A percentile compares a stretch with the other conserved stretches of the same genome.
Evolutionary conservation across 2,888 invertebrate species (phyloP).

Genomic region (Dione vanillae): DNA sequence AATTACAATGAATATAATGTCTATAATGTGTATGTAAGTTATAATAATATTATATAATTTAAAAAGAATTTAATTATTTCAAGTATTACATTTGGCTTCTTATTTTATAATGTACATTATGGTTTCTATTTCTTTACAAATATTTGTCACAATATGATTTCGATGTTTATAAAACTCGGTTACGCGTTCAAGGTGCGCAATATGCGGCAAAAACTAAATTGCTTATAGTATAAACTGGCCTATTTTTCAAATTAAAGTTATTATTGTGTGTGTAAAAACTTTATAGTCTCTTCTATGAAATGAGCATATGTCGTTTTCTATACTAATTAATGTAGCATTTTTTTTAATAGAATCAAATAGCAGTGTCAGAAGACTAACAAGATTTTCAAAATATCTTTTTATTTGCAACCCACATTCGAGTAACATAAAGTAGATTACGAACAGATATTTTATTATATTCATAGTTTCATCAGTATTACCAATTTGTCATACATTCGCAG

Average conservation of each 20-base stretch:
- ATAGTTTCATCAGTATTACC: constrained; percentile 40
- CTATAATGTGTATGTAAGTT: background rate
- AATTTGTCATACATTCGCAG: constrained; percentile 43
- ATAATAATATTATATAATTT: background rate
- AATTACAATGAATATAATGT: background rate
- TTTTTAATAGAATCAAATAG: background rate
- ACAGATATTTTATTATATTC: constrained; percentile 31
- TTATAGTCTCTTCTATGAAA: constrained; percentile 6
- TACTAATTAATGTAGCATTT: background rate
- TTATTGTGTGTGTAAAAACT: constrained; percentile 25
- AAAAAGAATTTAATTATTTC: background rate
- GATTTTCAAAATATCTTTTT: background rate
- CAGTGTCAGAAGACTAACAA: background rate
- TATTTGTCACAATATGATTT: constrained; percentile 20
- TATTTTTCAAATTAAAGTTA: constrained; percentile 22
- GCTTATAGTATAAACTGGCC: constrained; percentile 17
- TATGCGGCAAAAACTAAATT: constrained; percentile 24
- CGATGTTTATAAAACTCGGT: constrained; percentile 26
- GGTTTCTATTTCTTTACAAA: background rate
- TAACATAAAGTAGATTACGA: constrained; percentile 32
- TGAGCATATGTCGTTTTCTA: background rate
- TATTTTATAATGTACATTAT: background rate
- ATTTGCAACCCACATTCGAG: constrained; percentile 35
- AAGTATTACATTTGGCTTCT: background rate
- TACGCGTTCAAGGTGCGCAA: constrained; percentile 32